Percentiles rank a stretch among this genome's conserved stretches.
Conservation (phyloP, 2,113 vertebrate species). For the Microcebus jonahi region DNA sequence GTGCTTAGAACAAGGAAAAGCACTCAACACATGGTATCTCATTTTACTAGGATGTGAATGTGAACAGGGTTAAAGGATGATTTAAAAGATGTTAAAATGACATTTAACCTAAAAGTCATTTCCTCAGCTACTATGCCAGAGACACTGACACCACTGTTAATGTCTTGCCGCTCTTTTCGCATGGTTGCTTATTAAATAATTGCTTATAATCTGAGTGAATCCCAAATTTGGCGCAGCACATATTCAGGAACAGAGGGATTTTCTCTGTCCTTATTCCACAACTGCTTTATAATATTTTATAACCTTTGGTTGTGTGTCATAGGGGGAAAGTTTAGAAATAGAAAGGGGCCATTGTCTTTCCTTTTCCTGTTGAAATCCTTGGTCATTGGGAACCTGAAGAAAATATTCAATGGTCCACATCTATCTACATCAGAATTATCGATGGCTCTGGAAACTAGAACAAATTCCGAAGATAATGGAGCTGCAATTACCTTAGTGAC, state of each 20-base stretch:
- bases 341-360: not conserved
- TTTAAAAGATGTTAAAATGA: not conserved
- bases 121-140: not conserved
- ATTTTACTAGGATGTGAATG: not conserved
- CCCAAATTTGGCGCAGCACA: not conserved
- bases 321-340: not conserved
- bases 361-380: not conserved
- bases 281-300: not conserved
- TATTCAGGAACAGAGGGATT: not conserved
- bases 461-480: slow-evolving; percentile 18
- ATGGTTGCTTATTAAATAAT: not conserved
- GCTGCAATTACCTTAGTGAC: slow-evolving; percentile 18
- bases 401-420: not conserved
- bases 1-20: not conserved
- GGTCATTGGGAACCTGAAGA: not conserved
- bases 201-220: not conserved
- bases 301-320: not conserved
- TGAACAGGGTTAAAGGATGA: not conserved
- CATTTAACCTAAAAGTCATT: slow-evolving; percentile 3
- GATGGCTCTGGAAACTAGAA: slow-evolving; percentile 6
- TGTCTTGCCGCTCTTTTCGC: not conserved
- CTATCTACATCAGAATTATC: not conserved
- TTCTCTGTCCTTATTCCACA: not conserved
- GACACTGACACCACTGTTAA: not conserved
- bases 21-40: not conserved